Conservation (phyloP, 2,888 invertebrate genomes). For the Agelastica alni region DNA sequence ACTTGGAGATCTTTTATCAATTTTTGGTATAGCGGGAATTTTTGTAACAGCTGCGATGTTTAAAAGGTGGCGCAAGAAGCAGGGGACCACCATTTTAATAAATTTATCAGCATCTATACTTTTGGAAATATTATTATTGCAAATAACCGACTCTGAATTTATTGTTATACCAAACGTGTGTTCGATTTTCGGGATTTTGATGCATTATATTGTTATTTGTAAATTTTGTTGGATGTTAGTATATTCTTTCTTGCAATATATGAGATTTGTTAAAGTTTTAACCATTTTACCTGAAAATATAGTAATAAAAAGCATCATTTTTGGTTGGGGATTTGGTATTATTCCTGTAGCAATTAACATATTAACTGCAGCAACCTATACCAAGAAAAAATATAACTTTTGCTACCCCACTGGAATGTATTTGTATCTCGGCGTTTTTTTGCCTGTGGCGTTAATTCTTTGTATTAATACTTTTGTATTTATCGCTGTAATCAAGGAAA, state of each 20-base stretch:
- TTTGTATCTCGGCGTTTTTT: slow-evolving; percentile 61
- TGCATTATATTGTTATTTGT: slow-evolving; percentile 69
- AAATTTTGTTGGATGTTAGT: slow-evolving; percentile 77
- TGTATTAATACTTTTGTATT: slow-evolving; percentile 64
- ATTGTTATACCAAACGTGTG: slow-evolving; percentile 51
- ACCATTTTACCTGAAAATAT: slow-evolving; percentile 64
- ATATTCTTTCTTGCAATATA: slow-evolving; percentile 69
- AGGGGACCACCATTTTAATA: slow-evolving; percentile 65
- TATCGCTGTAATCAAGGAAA: slow-evolving; percentile 60
- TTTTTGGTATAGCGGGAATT: slow-evolving; percentile 60
- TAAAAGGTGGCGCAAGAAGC: slow-evolving; percentile 65
- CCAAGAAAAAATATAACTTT: slow-evolving; percentile 56
- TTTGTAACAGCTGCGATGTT: slow-evolving; percentile 62
- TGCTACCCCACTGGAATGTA: slow-evolving; percentile 63
- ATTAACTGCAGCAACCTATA: slow-evolving; percentile 58
- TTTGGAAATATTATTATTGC: slow-evolving; percentile 51
- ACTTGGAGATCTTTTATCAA: slow-evolving; percentile 59
- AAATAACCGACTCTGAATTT: slow-evolving; percentile 45
- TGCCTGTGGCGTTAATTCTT: slow-evolving; percentile 61
- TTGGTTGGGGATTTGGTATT: slow-evolving; percentile 67
- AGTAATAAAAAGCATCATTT: slow-evolving; percentile 64
- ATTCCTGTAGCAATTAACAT: slow-evolving; percentile 60
- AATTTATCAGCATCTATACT: slow-evolving; percentile 62
- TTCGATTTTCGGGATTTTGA: slow-evolving; percentile 61
- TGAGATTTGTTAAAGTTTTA: slow-evolving; percentile 68